Conservation (phyloP, 2,888 invertebrate genomes). For the Aporophyla lueneburgensis region DNA sequence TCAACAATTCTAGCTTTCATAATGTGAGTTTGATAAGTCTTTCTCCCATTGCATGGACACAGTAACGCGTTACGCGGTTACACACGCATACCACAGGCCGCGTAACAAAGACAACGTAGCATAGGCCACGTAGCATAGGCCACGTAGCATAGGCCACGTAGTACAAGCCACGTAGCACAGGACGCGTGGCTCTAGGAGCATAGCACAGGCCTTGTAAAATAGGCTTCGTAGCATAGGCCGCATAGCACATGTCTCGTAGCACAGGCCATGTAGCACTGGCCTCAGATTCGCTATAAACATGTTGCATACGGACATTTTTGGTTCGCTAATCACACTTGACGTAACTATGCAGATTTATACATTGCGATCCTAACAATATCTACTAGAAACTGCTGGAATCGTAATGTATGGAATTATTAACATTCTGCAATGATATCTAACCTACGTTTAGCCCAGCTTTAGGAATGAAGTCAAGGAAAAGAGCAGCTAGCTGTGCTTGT, state of each 20-base stretch:
- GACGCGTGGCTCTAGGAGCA: no score
- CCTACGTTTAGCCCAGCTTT: background rate
- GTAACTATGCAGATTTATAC: slow-evolving; percentile 5
- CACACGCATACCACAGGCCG: no score
- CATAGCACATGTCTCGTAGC: background rate
- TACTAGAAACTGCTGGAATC: background rate
- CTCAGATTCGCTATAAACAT: background rate
- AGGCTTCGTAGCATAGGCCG: background rate
- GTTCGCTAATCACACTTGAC: background rate
- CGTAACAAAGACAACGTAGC: no score
- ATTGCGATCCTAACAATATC: background rate
- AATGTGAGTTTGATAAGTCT: background rate
- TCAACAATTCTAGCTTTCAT: slow-evolving; percentile 1
- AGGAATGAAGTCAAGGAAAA: slow-evolving; percentile 6
- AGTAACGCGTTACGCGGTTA: background rate
- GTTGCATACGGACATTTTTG: background rate
- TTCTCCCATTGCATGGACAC: background rate
- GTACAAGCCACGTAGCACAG: background rate
- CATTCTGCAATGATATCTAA: background rate
- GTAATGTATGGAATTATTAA: background rate
- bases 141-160: no score
- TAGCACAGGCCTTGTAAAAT: background rate
- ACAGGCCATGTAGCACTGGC: background rate
- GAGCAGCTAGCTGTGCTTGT: background rate
- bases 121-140: background rate